Conservation (phyloP, 1,140 invertebrate species). For the Ectropis grisescens region DNA sequence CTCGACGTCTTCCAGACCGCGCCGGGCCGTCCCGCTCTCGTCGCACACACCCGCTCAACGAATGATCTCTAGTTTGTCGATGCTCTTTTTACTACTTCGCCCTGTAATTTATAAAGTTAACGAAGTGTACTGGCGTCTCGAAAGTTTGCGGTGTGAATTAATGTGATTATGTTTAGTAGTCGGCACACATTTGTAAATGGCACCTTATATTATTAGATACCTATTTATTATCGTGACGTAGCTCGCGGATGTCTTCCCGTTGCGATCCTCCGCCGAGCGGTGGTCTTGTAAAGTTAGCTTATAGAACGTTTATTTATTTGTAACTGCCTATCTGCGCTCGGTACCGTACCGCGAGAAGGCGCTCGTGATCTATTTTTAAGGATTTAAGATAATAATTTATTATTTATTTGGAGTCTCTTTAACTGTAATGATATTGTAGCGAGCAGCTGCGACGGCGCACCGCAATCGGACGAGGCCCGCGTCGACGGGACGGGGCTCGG, state of each 20-base stretch:
- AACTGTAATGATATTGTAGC: slow-evolving; percentile 59
- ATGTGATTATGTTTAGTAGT: slow-evolving; percentile 51
- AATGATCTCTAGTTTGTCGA: slow-evolving; percentile 66
- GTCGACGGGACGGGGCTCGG: slow-evolving; percentile 55
- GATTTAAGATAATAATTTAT: slow-evolving; percentile 70
- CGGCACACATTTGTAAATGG: slow-evolving; percentile 67
- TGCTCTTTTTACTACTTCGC: slow-evolving; percentile 46
- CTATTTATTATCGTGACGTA: slow-evolving; percentile 44
- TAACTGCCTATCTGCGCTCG: slow-evolving; percentile 63
- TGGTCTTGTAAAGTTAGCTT: slow-evolving; percentile 68
- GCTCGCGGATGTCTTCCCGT: slow-evolving; percentile 66
- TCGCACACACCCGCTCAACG: slow-evolving; percentile 56
- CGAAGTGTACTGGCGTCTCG: slow-evolving; percentile 61
- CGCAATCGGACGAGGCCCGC: slow-evolving; percentile 56
- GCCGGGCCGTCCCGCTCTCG: slow-evolving; percentile 43
- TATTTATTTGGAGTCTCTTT: slow-evolving; percentile 70
- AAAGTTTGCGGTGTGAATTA: slow-evolving; percentile 66
- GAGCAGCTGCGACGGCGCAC: slow-evolving; percentile 53
- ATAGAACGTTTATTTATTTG: slow-evolving; percentile 68
- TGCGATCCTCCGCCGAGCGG: slow-evolving; percentile 64
- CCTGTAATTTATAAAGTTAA: slow-evolving; percentile 54
- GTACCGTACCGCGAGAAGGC: slow-evolving; percentile 65
- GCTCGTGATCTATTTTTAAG: slow-evolving; percentile 70
- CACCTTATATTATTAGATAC: slow-evolving; percentile 66
- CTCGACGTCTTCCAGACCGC: slow-evolving; percentile 57